These are phyloP conservation scores for Electrophaes corylata DNA, from an alignment of 2,888 invertebrate species.

Conservation along the genomic window DNA sequence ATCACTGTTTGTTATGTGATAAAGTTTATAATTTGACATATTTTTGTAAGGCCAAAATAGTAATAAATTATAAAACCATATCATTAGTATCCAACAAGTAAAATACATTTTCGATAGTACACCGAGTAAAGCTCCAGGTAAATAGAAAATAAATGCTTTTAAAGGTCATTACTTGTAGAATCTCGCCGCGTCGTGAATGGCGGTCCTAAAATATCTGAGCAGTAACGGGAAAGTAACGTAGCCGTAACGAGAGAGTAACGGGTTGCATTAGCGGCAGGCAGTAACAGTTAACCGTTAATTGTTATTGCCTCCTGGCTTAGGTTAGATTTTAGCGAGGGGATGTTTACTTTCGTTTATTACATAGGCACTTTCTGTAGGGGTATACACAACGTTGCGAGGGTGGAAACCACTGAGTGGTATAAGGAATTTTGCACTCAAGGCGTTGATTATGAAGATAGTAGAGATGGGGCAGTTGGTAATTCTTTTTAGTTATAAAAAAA, in stretches of 20 bases:
- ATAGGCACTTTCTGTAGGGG: constrained; percentile 19
- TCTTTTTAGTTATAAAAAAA: background rate
- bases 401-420: constrained; percentile 10
- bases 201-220: constrained; percentile 40
- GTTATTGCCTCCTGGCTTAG: constrained; percentile 59
- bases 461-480: background rate
- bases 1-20: too few relatives aligned
- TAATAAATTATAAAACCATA: too few relatives aligned
- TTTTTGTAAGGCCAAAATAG: too few relatives aligned
- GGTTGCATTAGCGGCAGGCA: constrained; percentile 68
- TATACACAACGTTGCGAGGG: constrained; percentile 10
- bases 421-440: constrained; percentile 18
- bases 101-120: too few relatives aligned
- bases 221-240: constrained; percentile 38
- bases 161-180: constrained; percentile 29
- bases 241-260: constrained; percentile 52
- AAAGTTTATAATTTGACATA: too few relatives aligned
- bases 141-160: constrained; percentile 36
- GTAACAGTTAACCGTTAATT: constrained; percentile 73
- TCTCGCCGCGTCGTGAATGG: constrained; percentile 25
- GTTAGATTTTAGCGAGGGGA: constrained; percentile 37
- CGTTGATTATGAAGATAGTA: constrained; percentile 9
- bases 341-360: constrained; percentile 32
- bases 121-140: constrained; percentile 14
- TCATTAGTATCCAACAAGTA: background rate